These are phyloP conservation scores for Threskiornis aethiopicus DNA, from an alignment of 2,797 vertebrate genomes.

Conservation along the genomic window DNA sequence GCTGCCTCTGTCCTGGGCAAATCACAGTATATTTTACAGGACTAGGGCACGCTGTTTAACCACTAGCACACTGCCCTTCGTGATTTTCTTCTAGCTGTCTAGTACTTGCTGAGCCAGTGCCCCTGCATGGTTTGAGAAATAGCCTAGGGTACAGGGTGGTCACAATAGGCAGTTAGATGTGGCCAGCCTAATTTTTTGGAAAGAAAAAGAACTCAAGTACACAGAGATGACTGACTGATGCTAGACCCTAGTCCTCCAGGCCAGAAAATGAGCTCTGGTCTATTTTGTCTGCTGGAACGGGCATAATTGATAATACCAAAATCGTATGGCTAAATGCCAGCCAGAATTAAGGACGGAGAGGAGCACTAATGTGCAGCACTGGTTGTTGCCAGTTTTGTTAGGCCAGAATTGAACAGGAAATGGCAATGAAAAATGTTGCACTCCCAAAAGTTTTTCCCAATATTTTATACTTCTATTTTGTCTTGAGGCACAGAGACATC, in stretches of 20 bases:
- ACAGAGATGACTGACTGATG: neutral
- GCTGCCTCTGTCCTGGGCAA: neutral
- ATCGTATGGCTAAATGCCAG: neutral
- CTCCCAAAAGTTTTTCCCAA: rapidly evolving
- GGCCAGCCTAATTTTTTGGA: neutral
- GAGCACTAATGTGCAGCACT: neutral
- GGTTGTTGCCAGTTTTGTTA: neutral
- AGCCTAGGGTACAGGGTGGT: neutral
- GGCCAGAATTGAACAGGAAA: neutral
- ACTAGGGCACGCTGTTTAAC: neutral
- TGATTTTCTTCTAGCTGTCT: neutral
- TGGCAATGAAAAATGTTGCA: neutral
- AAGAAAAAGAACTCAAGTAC: neutral
- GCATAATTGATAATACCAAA: neutral
- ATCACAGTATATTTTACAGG: neutral
- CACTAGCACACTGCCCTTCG: neutral
- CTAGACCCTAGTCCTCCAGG: neutral
- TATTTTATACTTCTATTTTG: neutral
- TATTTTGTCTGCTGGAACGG: neutral
- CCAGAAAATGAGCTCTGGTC: neutral
- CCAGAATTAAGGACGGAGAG: neutral
- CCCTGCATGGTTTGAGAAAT: neutral
- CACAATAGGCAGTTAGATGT: neutral
- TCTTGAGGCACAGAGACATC: neutral
- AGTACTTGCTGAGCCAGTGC: neutral